A percentile compares a stretch with the other conserved stretches of the same genome.
Conservation (phyloP, 2,797 vertebrate genomes). For the Varecia variegata region DNA sequence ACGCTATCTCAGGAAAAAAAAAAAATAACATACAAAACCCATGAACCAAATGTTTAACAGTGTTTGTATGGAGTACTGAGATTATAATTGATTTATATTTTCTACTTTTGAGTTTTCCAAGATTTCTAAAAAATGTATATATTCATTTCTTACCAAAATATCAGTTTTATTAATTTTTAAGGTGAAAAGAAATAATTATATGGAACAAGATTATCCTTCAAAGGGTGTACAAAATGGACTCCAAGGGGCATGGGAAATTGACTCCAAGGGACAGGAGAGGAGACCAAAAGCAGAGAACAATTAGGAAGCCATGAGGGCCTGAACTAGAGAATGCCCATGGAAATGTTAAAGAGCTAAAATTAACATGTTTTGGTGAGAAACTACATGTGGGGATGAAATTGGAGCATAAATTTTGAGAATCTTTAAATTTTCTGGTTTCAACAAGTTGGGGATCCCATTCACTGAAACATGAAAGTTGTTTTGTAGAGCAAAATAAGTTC, state of each 20-base stretch:
- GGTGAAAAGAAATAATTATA: neutral
- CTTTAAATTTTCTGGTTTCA: neutral
- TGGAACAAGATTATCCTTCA: neutral
- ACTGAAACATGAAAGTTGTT: neutral
- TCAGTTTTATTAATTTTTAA: neutral
- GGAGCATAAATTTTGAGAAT: neutral
- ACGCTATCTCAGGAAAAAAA: neutral
- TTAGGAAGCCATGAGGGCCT: neutral
- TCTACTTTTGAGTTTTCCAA: neutral
- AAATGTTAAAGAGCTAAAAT: neutral
- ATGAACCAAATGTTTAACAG: neutral
- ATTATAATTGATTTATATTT: neutral
- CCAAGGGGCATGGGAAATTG: neutral
- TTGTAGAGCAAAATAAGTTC: neutral
- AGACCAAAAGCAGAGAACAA: neutral
- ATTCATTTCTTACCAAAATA: neutral
- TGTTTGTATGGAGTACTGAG: neutral
- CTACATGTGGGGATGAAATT: neutral
- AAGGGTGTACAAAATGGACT: neutral
- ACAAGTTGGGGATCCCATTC: neutral
- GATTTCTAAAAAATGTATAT: neutral
- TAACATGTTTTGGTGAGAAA: neutral
- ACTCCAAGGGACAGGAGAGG: neutral
- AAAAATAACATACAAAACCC: neutral
- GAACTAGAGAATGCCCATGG: accelerated